Conservation (phyloP, 2,797 vertebrate genomes). For the Hypotaenidia okinawae region DNA sequence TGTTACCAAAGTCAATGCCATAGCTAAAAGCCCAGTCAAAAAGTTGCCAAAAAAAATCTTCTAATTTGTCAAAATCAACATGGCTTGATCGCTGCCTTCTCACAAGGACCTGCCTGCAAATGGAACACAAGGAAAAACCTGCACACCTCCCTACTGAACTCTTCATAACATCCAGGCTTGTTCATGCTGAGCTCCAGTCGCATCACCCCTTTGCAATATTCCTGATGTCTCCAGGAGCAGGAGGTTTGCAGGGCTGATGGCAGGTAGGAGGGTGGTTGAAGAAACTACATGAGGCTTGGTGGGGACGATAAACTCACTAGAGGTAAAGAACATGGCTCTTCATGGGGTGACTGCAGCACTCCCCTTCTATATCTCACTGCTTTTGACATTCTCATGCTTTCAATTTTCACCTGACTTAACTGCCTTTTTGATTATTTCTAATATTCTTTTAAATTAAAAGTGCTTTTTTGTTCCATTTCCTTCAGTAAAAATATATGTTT, state of each 20-base stretch:
- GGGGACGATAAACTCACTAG: not conserved
- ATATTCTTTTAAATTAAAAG: not conserved
- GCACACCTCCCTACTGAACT: not conserved
- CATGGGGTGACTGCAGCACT: not conserved
- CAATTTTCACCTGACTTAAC: not conserved
- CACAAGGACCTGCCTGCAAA: not conserved
- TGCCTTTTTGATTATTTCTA: not conserved
- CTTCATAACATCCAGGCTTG: not conserved
- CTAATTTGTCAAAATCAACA: not conserved
- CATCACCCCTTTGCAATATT: not conserved
- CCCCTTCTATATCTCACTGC: not conserved
- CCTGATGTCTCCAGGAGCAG: not conserved
- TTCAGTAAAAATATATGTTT: not conserved
- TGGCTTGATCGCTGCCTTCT: not conserved
- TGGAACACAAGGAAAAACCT: not conserved
- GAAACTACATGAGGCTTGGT: not conserved
- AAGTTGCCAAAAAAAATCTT: not conserved
- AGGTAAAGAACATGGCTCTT: not conserved
- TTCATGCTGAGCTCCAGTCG: fast-evolving
- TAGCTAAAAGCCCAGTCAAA: not conserved
- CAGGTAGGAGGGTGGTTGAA: not conserved
- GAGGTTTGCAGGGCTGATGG: not conserved
- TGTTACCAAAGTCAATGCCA: not conserved
- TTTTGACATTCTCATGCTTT: not conserved
- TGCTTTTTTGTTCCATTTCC: not conserved